Percentiles rank a stretch among this genome's conserved stretches.
phyloP scores from a whole-genome alignment of 1,140 invertebrate species.

The Nymphalis io region DNA sequence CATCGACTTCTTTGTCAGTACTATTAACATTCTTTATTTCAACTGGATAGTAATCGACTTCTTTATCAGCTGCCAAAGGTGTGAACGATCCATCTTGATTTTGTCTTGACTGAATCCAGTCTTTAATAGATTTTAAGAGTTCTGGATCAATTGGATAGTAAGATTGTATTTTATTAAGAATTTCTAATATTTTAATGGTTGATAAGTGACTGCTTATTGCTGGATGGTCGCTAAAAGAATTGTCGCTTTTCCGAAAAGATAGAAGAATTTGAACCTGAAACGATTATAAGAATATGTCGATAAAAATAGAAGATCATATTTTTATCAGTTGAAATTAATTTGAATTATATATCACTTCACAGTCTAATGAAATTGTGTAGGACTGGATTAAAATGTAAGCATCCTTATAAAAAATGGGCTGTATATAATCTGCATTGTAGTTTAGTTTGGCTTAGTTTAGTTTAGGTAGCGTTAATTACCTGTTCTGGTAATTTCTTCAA shows the following conservation, averaged over 20 bases:
- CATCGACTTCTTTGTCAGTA: constrained; percentile 63
- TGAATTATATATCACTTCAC: too few relatives aligned
- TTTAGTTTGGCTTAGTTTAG: too few relatives aligned
- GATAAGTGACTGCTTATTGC: constrained; percentile 82
- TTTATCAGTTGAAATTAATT: too few relatives aligned
- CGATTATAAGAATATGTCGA: constrained; percentile 12
- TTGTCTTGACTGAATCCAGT: constrained; percentile 83
- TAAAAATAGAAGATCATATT: too few relatives aligned
- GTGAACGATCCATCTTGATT: constrained; percentile 82
- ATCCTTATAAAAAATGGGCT: not conserved
- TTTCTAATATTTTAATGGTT: constrained; percentile 82
- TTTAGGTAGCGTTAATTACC: constrained; percentile 52
- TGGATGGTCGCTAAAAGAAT: constrained; percentile 84
- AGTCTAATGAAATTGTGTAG: too few relatives aligned
- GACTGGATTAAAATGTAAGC: too few relatives aligned
- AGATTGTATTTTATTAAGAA: constrained; percentile 81
- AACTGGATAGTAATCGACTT: constrained; percentile 77
- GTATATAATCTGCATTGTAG: not conserved
- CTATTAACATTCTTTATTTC: constrained; percentile 62
- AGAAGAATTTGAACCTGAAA: constrained; percentile 83
- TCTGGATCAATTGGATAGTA: constrained; percentile 83
- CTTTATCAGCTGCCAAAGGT: constrained; percentile 80
- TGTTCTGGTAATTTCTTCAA: constrained; percentile 79
- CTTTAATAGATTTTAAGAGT: constrained; percentile 80
- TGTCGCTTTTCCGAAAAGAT: constrained; percentile 82